Percentiles rank a stretch among this genome's conserved stretches.
phyloP scores from a whole-genome alignment of 1,140 invertebrate species.

The Drosophila guanche region DNA sequence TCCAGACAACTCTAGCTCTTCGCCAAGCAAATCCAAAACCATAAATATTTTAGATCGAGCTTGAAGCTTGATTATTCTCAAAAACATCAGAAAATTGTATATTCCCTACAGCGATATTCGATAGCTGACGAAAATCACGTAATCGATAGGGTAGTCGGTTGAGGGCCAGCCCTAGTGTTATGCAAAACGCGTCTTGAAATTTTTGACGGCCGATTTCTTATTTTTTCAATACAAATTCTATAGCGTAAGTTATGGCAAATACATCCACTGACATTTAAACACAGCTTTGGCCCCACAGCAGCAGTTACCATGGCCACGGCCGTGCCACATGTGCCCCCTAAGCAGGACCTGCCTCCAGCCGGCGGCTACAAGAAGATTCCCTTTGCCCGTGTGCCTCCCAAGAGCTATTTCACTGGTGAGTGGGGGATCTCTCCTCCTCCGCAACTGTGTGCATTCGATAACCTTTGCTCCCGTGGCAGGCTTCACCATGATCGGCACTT shows the following conservation, averaged over 20 bases:
- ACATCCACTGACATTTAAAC: not conserved
- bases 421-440: not conserved
- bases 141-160: not conserved
- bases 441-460: not conserved
- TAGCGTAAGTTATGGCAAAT: conserved; percentile 42
- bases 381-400: conserved; percentile 89
- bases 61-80: too few relatives aligned
- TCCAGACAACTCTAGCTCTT: too few relatives aligned
- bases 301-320: conserved; percentile 70
- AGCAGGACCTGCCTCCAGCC: conserved; percentile 93
- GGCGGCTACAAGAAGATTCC: conserved; percentile 92
- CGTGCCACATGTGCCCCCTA: conserved; percentile 72
- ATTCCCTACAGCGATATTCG: not conserved
- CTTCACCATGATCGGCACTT: conserved; percentile 85
- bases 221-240: conserved; percentile 28
- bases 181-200: conserved; percentile 62
- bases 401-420: conserved; percentile 88
- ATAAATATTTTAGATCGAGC: too few relatives aligned
- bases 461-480: conserved; percentile 79
- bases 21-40: too few relatives aligned
- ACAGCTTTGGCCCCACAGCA: conserved; percentile 5
- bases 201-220: conserved; percentile 39
- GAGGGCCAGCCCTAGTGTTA: conserved; percentile 46
- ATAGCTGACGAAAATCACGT: not conserved
- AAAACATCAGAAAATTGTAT: not conserved